phyloP scores from a whole-genome alignment of 2,888 invertebrate species.

The Liopterus haemorrhoidalis region DNA sequence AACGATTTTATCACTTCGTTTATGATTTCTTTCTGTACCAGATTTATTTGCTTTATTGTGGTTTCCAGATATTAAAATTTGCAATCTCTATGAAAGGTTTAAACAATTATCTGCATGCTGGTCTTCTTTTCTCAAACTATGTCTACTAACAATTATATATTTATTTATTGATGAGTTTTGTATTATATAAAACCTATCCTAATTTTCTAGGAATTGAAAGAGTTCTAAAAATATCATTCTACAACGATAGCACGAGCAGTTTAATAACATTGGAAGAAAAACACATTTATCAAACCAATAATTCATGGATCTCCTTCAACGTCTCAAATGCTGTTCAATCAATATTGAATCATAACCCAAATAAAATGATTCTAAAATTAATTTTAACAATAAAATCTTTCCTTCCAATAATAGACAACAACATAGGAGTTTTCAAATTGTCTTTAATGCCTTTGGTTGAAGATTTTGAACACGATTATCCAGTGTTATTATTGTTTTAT shows the following conservation, averaged over 20 bases:
- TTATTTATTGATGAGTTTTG: too few relatives aligned
- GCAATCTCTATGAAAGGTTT: too few relatives aligned
- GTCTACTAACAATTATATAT: too few relatives aligned
- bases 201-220: conserved; percentile 36
- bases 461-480: conserved; percentile 43
- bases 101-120: too few relatives aligned
- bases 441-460: conserved; percentile 38
- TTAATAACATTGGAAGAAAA: conserved; percentile 36
- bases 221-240: conserved; percentile 37
- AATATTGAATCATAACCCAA: conserved; percentile 21
- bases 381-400: conserved; percentile 37
- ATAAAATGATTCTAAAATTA: conserved; percentile 36
- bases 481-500: conserved; percentile 42
- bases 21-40: too few relatives aligned
- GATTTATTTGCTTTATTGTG: too few relatives aligned
- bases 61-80: too few relatives aligned
- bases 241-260: conserved; percentile 35
- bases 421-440: conserved; percentile 36
- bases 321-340: conserved; percentile 38
- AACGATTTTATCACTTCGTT: too few relatives aligned
- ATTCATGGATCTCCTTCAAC: conserved; percentile 44
- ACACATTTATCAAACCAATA: conserved; percentile 39
- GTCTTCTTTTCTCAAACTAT: too few relatives aligned
- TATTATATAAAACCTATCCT: too few relatives aligned
- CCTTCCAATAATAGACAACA: conserved; percentile 29